These are phyloP conservation scores for Crotalus viridis DNA, from an alignment of 2,113 vertebrate genomes.

Conservation along the genomic window DNA sequence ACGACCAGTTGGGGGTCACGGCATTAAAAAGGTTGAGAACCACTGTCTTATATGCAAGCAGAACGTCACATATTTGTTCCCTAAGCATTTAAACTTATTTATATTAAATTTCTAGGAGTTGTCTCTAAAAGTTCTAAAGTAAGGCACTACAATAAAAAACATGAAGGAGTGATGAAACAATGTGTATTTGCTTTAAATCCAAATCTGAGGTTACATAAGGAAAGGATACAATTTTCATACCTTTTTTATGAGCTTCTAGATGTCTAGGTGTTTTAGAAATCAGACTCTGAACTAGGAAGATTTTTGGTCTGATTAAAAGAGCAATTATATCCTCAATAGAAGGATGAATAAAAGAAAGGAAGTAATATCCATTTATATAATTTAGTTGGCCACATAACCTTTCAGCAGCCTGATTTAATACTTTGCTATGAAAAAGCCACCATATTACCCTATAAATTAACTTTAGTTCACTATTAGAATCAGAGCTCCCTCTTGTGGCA, in stretches of 20 bases:
- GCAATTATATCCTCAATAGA: neutral
- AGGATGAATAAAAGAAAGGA: neutral
- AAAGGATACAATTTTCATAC: neutral
- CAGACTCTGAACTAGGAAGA: neutral
- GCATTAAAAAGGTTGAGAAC: no score
- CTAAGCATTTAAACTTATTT: neutral
- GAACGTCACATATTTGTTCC: neutral
- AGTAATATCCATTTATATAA: neutral
- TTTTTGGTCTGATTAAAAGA: neutral
- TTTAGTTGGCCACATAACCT: neutral
- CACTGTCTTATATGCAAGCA: neutral
- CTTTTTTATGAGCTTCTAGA: neutral
- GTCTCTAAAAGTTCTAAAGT: neutral
- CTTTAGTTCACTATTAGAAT: slow-evolving; percentile 51
- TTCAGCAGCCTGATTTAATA: neutral
- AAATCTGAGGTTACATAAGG: neutral
- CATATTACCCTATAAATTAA: neutral
- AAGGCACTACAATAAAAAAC: neutral
- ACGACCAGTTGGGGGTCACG: no score
- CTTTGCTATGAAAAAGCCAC: neutral
- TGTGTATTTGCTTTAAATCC: neutral
- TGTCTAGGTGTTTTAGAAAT: neutral
- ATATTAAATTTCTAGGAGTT: neutral
- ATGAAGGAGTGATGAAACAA: neutral
- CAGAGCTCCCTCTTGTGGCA: slow-evolving; percentile 72